Base-by-base conservation (phyloP, 2,797 vertebrate genomes). In the Podarcis siculus region DNA sequence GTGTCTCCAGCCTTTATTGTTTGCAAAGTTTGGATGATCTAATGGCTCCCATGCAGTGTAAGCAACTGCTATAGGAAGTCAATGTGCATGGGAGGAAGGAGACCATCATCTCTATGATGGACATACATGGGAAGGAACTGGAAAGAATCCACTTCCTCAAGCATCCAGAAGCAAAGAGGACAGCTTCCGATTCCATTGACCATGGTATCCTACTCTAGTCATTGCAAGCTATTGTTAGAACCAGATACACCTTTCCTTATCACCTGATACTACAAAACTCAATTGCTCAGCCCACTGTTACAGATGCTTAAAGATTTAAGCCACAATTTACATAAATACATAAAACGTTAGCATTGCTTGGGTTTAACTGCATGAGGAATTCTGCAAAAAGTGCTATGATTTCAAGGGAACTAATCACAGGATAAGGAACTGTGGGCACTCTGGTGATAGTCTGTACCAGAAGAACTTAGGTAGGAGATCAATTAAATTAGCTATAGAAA, bases 301-400 rank as follows among this genome's bases (percentile, higher is more conserved):
- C 12, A 83, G 30, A 45, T 32, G 21, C 91, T 91, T 89, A 90
- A 79, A 85, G 67, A 90, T 86, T 79, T 82, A 86, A 79, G 0
- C 85, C 79, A 87, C 91, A 90, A 90, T 21, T 69, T 90, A 86
- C 85, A 93, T 83, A 90, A 92, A 83, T 91, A 87, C 55, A 61
- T 80, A 94, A 82, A 91, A 91, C 93, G 93, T 94, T 92, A 90
- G 67, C 5, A 86, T 89, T 93, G 55, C 39, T 72, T 49, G 39
- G 39, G n/a, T 45, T 69, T 42, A 42, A 66, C 30, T 42, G 5
- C 8, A 37, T 45, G 67, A 58, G 66, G 35, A 80, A 35, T 82
- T 82, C 19, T 82, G 69, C 71, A 49, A 45, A 27, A 67, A 12
- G 6, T 32, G 12, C 35, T 72, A 13, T 17, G 35, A 64, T 45